phyloP scores from a whole-genome alignment of 2,113 vertebrate genomes.

The Sinocyclocheilus anophthalmus region DNA sequence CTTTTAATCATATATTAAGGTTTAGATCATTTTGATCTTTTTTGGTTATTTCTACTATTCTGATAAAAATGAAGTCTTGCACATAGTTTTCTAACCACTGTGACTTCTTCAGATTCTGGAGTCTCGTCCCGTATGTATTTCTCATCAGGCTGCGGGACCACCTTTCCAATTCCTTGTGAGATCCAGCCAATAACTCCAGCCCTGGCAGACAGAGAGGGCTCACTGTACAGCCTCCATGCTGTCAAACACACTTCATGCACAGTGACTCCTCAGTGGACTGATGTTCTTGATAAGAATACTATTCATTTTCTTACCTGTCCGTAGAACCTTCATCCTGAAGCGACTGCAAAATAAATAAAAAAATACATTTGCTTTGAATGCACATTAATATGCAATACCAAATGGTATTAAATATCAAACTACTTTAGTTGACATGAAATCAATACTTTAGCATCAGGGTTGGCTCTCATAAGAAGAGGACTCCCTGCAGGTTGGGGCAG shows the following conservation, averaged over 20 bases:
- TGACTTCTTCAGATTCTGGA: slow-evolving; percentile 58
- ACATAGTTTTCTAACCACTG: slow-evolving; percentile 63
- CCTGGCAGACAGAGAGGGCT: slow-evolving; percentile 54
- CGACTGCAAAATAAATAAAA: slow-evolving; percentile 25
- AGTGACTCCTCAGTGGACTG: not conserved
- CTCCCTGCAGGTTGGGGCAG: slow-evolving; percentile 71
- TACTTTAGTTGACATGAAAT: not conserved
- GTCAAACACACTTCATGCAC: not conserved
- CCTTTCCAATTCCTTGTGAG: slow-evolving; percentile 81
- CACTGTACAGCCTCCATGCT: not conserved
- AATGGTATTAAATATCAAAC: not conserved
- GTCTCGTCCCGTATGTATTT: slow-evolving; percentile 57
- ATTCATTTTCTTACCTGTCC: slow-evolving; percentile 42
- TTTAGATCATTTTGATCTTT: not conserved
- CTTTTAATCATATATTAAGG: not conserved
- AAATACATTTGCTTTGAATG: not conserved
- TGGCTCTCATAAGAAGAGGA: slow-evolving; percentile 57
- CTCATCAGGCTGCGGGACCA: slow-evolving; percentile 82
- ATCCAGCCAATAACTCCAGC: slow-evolving; percentile 83
- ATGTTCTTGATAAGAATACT: not conserved
- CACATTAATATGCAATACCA: not conserved
- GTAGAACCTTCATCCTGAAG: slow-evolving; percentile 33
- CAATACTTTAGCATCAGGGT: slow-evolving; percentile 61
- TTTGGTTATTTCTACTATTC: not conserved
- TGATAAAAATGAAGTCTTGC: not conserved